Evolutionary conservation across 2,888 invertebrate genomes (phyloP), one percentile per base, ranked within the genome.

Genomic region (Stenodema calcarata): DNA sequence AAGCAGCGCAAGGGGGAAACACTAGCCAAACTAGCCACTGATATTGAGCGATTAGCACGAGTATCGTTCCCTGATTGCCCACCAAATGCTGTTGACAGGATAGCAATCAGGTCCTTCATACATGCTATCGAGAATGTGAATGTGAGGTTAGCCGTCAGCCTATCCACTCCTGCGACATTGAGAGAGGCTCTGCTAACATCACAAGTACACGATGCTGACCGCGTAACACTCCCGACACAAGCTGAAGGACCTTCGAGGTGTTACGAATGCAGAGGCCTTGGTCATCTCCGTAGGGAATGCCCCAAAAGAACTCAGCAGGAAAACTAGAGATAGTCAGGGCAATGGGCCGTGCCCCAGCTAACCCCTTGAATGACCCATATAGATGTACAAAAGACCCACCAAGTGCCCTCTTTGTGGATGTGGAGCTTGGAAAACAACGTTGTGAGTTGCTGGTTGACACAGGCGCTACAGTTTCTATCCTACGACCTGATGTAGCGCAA

Each of bases 391-490:
- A 18, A 9, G 18, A 9, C 11, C 54, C 16, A 69, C 23, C 69
- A 69, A 18, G 23, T 12, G 69, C 69, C n/a, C 69, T 69, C 12
- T 69, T 69, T 69, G 11, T 69, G n/a, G 69, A 69, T 11, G 23
- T 28, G 11, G n/a, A 16, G 23, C n/a, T 69, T 2, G 69, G 23
- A 16, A 2, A 18, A 69, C n/a, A 69, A 69, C 69, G 28, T 7
- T 23, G 28, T 69, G 28, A 11, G 12, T 16, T 69, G 69, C 23
- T 69, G 23, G 78, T 78, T 7, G 78, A 78, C 35, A 44, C 78
- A 44, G 78, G 78, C 14, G 78, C 78, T n/a, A 44, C 78, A 12
- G 78, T 78, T 42, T 78, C 78, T 14, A 44, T 78, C n/a, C 9
- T 78, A 3, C 42, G 78, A 14, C 78, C 78, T n/a, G 78, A 78